A percentile compares a stretch with the other conserved stretches of the same genome.
Evolutionary conservation across 1,140 invertebrate genomes (phyloP).

Genomic region (Drosophila burlai): DNA sequence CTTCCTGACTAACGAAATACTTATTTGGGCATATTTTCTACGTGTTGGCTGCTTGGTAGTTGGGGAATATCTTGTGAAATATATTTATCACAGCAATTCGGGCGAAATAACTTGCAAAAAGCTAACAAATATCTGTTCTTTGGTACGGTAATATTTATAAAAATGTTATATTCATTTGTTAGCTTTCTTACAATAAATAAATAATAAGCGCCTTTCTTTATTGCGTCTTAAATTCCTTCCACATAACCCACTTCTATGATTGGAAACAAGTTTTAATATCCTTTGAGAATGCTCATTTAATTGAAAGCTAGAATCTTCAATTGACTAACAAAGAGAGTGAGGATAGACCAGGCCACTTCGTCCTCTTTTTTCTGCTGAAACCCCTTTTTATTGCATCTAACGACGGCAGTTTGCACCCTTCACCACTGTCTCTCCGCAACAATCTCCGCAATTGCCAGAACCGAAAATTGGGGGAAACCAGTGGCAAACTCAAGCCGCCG

Average conservation of each 20-base stretch:
- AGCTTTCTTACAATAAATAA: too few species aligned
- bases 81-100: neutral
- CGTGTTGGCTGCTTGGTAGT: constrained; percentile 18
- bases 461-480: constrained; percentile 24
- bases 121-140: neutral
- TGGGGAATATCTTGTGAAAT: constrained; percentile 2
- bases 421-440: constrained; percentile 20
- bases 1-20: constrained; percentile 18
- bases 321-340: constrained; percentile 26
- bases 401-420: constrained; percentile 57
- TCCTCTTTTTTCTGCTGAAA: neutral
- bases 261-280: constrained; percentile 3
- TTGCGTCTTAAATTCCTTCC: neutral
- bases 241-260: neutral
- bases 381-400: constrained; percentile 35
- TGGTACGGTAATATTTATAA: neutral
- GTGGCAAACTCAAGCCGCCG: constrained; percentile 10
- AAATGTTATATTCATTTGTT: neutral
- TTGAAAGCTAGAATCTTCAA: constrained; percentile 21
- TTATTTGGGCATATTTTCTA: constrained; percentile 10
- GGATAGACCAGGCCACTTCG: neutral
- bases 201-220: neutral
- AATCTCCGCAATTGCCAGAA: constrained; percentile 32
- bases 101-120: neutral
- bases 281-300: constrained; percentile 7